Conservation (phyloP, 1,140 invertebrate genomes). For the Chironomus striatipennis region DNA sequence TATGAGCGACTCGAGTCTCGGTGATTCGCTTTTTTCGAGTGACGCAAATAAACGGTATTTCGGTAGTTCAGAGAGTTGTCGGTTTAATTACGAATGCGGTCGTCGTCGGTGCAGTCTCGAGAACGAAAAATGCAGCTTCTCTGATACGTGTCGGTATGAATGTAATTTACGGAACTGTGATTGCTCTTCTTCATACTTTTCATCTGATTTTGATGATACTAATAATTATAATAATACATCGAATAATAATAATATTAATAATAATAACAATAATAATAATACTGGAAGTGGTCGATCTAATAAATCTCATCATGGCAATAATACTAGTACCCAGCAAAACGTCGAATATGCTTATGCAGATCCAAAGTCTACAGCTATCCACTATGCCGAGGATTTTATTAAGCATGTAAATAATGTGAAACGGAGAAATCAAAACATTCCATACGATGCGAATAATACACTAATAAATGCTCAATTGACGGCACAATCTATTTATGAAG, state of each 20-base stretch:
- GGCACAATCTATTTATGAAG: slow-evolving; percentile 3
- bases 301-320: slow-evolving; percentile 28
- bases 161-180: slow-evolving; percentile 36
- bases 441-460: neutral
- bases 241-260: neutral
- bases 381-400: slow-evolving; percentile 39
- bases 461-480: neutral
- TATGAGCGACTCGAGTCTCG: slow-evolving; percentile 34
- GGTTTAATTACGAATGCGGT: slow-evolving; percentile 34
- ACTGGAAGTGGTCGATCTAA: neutral
- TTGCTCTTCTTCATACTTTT: slow-evolving; percentile 39
- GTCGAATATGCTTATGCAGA: neutral
- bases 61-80: slow-evolving; percentile 38
- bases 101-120: slow-evolving; percentile 37
- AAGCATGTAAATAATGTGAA: slow-evolving; percentile 40
- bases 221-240: slow-evolving; percentile 16
- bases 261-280: slow-evolving; percentile 25
- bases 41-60: slow-evolving; percentile 35
- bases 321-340: slow-evolving; percentile 26
- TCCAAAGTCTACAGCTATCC: slow-evolving; percentile 33
- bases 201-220: slow-evolving; percentile 39
- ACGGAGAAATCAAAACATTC: slow-evolving; percentile 30
- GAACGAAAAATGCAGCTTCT: slow-evolving; percentile 38
- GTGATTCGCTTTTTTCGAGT: slow-evolving; percentile 32
- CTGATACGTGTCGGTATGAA: slow-evolving; percentile 38